phyloP scores from a whole-genome alignment of 2,888 invertebrate species.

The Pseudoips prasinana region DNA sequence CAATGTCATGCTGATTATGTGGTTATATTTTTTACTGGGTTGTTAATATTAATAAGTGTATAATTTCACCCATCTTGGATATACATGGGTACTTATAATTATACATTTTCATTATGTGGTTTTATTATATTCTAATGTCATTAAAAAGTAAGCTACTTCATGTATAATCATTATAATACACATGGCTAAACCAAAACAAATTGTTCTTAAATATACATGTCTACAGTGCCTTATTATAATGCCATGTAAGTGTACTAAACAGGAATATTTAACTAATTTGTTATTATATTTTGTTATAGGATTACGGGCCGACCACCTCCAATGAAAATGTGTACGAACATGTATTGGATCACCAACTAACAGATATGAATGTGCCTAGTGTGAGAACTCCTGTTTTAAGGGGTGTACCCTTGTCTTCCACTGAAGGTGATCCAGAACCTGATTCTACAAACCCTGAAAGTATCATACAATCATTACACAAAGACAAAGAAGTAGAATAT shows the following conservation, averaged over 20 bases:
- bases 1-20: conserved; percentile 31
- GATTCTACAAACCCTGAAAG: conserved; percentile 75
- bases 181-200: too few species aligned
- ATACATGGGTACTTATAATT: too few species aligned
- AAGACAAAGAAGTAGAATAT: conserved; percentile 70
- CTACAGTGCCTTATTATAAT: too few species aligned
- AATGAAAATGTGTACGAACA: conserved; percentile 74
- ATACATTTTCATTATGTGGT: neutral
- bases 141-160: too few species aligned
- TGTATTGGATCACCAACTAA: conserved; percentile 75
- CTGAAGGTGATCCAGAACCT: conserved; percentile 67
- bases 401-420: conserved; percentile 64
- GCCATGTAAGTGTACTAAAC: too few species aligned
- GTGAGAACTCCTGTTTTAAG: conserved; percentile 72
- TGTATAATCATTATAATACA: too few species aligned
- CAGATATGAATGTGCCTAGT: conserved; percentile 72
- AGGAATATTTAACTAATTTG: too few species aligned
- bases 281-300: conserved; percentile 57
- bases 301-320: conserved; percentile 81
- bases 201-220: too few species aligned
- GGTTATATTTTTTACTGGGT: too few species aligned
- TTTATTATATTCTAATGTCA: too few species aligned
- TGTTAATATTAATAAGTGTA: too few species aligned
- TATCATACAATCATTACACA: conserved; percentile 66
- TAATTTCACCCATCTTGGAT: too few species aligned